These are phyloP conservation scores for Orthosia incerta DNA, from an alignment of 2,888 invertebrate genomes.

Conservation along the genomic window DNA sequence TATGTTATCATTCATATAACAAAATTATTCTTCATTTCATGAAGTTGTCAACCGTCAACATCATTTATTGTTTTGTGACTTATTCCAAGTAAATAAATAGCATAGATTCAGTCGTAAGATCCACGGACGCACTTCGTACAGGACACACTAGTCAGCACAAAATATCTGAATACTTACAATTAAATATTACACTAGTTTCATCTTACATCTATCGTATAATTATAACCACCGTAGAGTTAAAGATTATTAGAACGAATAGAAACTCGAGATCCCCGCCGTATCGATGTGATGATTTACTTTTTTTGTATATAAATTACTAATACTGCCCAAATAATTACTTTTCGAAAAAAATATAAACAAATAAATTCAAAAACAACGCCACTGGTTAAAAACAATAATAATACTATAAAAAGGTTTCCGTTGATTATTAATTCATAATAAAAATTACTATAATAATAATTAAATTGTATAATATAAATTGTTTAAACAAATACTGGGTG, in stretches of 20 bases:
- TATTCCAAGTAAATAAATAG: slow-evolving; percentile 36
- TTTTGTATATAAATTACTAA: slow-evolving; percentile 79
- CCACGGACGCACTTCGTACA: slow-evolving; percentile 67
- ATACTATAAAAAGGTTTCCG: slow-evolving; percentile 79
- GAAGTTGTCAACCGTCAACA: slow-evolving; percentile 12
- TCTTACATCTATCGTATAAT: slow-evolving; percentile 89
- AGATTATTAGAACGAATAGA: slow-evolving; percentile 82
- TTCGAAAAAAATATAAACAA: slow-evolving; percentile 62
- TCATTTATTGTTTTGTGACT: background rate
- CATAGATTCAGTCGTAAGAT: slow-evolving; percentile 36
- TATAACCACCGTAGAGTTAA: slow-evolving; percentile 87
- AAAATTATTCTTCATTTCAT: slow-evolving; percentile 7
- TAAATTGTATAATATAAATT: slow-evolving; percentile 59
- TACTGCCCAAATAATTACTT: slow-evolving; percentile 87
- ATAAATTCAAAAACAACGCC: slow-evolving; percentile 66
- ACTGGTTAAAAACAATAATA: slow-evolving; percentile 73
- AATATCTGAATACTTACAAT: slow-evolving; percentile 86
- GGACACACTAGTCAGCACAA: slow-evolving; percentile 82
- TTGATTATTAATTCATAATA: slow-evolving; percentile 65
- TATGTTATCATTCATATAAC: slow-evolving; percentile 4
- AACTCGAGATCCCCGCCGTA: slow-evolving; percentile 85
- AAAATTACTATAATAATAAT: slow-evolving; percentile 59
- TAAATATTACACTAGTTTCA: slow-evolving; percentile 79
- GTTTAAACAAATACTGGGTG: slow-evolving; percentile 83
- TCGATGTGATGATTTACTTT: slow-evolving; percentile 73